A percentile compares a stretch with the other conserved stretches of the same genome.
phyloP scores from a whole-genome alignment of 2,888 invertebrate genomes.

The Trachelus iudaicus region DNA sequence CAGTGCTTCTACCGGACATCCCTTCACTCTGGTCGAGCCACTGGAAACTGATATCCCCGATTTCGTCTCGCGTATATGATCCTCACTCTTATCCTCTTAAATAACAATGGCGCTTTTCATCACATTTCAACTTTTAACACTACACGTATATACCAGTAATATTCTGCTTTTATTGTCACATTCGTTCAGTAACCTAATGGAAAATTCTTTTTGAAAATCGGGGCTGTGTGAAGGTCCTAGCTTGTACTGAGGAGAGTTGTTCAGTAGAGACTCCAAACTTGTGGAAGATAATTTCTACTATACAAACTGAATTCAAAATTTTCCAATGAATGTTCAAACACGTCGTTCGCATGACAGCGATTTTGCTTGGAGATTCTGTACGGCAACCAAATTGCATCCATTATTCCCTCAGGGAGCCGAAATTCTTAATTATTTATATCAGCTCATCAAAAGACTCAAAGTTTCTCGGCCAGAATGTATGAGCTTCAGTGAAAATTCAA shows the following conservation, averaged over 20 bases:
- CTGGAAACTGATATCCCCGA: background rate
- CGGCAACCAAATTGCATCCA: background rate
- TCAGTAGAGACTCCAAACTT: background rate
- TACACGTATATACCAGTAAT: background rate
- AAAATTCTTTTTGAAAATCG: background rate
- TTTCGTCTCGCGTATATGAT: background rate
- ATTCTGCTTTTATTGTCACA: background rate
- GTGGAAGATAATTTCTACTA: background rate
- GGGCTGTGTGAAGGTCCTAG: background rate
- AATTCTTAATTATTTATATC: background rate
- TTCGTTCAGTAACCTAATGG: background rate
- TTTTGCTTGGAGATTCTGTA: background rate
- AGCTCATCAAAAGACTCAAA: background rate
- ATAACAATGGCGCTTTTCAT: background rate
- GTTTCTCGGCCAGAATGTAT: background rate
- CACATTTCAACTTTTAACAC: background rate
- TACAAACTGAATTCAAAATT: background rate
- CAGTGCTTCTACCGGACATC: constrained; percentile 12
- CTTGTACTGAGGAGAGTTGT: background rate
- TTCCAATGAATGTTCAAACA: background rate
- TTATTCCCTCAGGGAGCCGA: background rate
- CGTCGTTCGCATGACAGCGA: background rate
- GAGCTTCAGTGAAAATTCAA: background rate
- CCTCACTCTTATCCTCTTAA: background rate
- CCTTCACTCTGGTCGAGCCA: background rate